These are phyloP conservation scores for Himalopsyche tibetana DNA, from an alignment of 2,888 invertebrate genomes.

Conservation along the genomic window DNA sequence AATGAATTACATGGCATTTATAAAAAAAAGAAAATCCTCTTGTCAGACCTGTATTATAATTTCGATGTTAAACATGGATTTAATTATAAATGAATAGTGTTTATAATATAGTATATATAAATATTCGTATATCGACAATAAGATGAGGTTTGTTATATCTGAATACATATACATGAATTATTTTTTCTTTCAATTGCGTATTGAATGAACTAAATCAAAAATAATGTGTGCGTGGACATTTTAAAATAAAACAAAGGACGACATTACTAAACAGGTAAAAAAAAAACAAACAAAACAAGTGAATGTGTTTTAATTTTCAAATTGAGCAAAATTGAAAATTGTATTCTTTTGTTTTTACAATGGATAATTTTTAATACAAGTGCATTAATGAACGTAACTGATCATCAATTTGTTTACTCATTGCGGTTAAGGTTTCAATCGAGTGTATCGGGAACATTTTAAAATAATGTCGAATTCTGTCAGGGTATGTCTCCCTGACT, in stretches of 20 bases:
- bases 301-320: conserved; percentile 19
- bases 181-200: conserved; percentile 34
- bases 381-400: neutral
- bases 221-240: neutral
- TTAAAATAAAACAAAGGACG: neutral
- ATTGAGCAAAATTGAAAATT: conserved; percentile 2
- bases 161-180: neutral
- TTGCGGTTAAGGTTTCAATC: neutral
- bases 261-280: conserved; percentile 42
- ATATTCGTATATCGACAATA: conserved; percentile 63
- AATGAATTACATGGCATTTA: conserved; percentile 21
- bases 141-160: conserved; percentile 55
- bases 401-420: conserved; percentile 23
- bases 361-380: conserved; percentile 28
- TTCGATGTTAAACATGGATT: conserved; percentile 45
- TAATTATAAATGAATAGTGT: conserved; percentile 21
- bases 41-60: conserved; percentile 43
- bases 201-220: conserved; percentile 34
- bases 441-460: neutral
- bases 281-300: conserved; percentile 24
- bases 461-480: neutral
- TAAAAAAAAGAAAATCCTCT: neutral
- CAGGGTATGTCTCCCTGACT: neutral
- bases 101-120: conserved; percentile 44
- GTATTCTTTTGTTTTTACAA: neutral